phyloP scores from a whole-genome alignment of 2,113 vertebrate species.

The Panthera leo region DNA sequence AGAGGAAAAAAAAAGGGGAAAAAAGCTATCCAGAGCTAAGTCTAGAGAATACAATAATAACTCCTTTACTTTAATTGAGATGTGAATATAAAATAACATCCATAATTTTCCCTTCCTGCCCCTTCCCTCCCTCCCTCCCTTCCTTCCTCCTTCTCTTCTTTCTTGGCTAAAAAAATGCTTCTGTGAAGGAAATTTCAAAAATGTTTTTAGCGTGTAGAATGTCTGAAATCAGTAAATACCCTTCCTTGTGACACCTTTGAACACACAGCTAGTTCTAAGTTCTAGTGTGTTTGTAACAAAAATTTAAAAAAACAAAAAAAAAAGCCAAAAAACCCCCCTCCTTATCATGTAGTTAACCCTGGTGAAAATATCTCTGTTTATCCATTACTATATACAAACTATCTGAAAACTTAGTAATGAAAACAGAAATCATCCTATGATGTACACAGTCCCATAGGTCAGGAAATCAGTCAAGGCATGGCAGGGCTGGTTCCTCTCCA shows the following conservation, averaged over 20 bases:
- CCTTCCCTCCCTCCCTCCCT: accelerated
- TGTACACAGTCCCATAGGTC: not conserved
- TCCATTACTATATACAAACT: not conserved
- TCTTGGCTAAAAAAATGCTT: not conserved
- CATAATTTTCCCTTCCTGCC: not conserved
- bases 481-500: no score
- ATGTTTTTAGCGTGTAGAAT: not conserved
- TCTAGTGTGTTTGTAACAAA: not conserved
- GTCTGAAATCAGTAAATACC: not conserved
- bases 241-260: not conserved
- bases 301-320: not conserved
- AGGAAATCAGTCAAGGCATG: not conserved
- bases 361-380: not conserved
- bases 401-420: not conserved
- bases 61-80: not conserved
- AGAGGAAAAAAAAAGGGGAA: not conserved
- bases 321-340: not conserved
- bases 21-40: not conserved
- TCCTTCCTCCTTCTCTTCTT: not conserved
- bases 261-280: not conserved
- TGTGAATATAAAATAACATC: not conserved
- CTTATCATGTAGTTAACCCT: not conserved
- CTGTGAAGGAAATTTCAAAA: not conserved
- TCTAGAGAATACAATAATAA: conserved; percentile 12
- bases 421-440: not conserved